Evolutionary conservation across 2,797 vertebrate genomes (phyloP), one percentile per base, ranked within the genome.

Genomic region (Harpagifer antarcticus): DNA sequence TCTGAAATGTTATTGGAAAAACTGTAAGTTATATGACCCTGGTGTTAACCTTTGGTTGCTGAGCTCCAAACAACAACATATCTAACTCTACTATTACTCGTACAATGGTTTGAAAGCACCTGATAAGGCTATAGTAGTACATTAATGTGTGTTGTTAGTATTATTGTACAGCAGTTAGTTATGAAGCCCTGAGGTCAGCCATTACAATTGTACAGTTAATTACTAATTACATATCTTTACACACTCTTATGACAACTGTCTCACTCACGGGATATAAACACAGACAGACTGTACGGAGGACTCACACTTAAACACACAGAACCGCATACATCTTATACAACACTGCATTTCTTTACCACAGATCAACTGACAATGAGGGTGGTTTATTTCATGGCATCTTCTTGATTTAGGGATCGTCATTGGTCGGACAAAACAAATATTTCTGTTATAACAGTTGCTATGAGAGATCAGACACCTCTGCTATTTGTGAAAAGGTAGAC

Each of bases 141-240:
- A 63, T 81, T 79, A 47, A 79, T 37, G 56, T 69, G 33, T 76
- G 72, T 77, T 72, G 58, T 72, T 74, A 82, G 44, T 81, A 74
- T 84, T 70, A 56, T 64, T 61, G 44, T 68, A 85, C 73, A 88
- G 70, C 74, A 57, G 77, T 87, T 84, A 86, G 74, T 85, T 47
- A 81, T 86, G 90, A 90, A 91, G 87, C 88, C 92, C 92, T 93
- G 91, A 93, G 91, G 89, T 91, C 84, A 85, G 74, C 73, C 76
- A 83, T 81, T 74, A 82, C 16, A 57, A 63, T 70, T 81, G 40
- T 62, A 74, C 69, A 55, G 43, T 16, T 72, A 53, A 42, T 77
- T 53, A 72, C 49, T 64, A 42, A 48, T 67, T 65, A 61, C 68
- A 55, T 49, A 64, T 68, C 59, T 72, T 53, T 45, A 47, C 64